Conservation (phyloP, 2,113 vertebrate genomes). For the Macquaria australasica region DNA sequence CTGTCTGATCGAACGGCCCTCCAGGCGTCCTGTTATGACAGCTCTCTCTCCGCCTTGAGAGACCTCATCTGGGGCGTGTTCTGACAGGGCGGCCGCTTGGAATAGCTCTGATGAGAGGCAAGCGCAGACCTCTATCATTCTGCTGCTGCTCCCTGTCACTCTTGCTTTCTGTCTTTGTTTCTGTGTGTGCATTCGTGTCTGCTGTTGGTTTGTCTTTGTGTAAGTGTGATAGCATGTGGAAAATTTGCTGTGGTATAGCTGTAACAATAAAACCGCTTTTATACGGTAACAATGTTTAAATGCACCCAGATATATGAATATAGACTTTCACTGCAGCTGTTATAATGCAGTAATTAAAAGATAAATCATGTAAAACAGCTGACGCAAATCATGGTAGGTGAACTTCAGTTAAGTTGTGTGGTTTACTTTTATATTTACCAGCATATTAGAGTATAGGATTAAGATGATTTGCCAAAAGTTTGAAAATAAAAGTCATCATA, state of each 20-base stretch:
- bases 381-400: neutral
- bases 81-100: conserved; percentile 73
- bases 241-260: neutral
- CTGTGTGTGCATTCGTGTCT: conserved; percentile 9
- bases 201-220: conserved; percentile 17
- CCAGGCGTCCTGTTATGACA: conserved; percentile 77
- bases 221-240: neutral
- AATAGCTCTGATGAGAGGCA: conserved; percentile 76
- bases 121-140: conserved; percentile 64
- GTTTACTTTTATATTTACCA: neutral
- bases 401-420: neutral
- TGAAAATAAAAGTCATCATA: neutral
- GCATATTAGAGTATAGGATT: neutral
- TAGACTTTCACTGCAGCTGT: neutral
- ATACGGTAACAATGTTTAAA: neutral
- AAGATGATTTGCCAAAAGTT: neutral
- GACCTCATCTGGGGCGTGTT: conserved; percentile 77
- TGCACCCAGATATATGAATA: neutral
- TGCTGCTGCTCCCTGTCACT: conserved; percentile 70
- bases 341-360: neutral
- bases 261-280: neutral
- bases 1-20: conserved; percentile 69
- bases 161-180: conserved; percentile 59
- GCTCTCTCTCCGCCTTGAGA: conserved; percentile 64
- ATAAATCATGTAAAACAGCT: neutral